Conservation (phyloP, 2,113 vertebrate species). For the Silurus glanis region DNA sequence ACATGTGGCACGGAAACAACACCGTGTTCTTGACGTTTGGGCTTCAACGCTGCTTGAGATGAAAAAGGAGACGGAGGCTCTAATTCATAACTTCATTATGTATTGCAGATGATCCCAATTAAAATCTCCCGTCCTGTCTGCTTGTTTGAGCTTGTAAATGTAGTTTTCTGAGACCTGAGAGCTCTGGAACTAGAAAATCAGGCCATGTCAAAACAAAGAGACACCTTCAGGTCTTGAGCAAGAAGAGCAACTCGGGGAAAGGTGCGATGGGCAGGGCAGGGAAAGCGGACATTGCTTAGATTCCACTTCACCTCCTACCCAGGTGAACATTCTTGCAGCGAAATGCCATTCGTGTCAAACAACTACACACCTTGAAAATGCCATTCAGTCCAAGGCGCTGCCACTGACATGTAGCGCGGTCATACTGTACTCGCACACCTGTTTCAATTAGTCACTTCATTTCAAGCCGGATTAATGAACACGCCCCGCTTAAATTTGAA, state of each 20-base stretch:
- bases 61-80: background rate
- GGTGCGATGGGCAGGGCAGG: constrained; percentile 44
- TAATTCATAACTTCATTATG: background rate
- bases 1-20: background rate
- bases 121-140: background rate
- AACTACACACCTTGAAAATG: constrained; percentile 30
- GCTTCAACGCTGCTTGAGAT: background rate
- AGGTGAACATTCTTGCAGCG: background rate
- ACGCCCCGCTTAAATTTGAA: background rate
- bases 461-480: background rate
- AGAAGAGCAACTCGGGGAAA: constrained; percentile 2
- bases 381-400: constrained; percentile 2
- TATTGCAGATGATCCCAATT: too few species aligned
- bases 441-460: background rate
- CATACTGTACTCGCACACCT: background rate
- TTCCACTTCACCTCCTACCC: constrained; percentile 40
- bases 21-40: background rate
- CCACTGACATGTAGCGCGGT: background rate
- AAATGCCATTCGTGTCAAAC: constrained; percentile 24
- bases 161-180: background rate
- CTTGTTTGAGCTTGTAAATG: constrained; percentile 43
- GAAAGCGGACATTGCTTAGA: constrained; percentile 52
- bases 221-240: background rate
- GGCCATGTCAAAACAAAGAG: constrained; percentile 12
- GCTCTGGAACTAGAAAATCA: constrained; percentile 24